Evolutionary conservation across 2,113 vertebrate genomes (phyloP), one percentile per base, ranked within the genome.

Genomic region (Sphyrna mokarran): DNA sequence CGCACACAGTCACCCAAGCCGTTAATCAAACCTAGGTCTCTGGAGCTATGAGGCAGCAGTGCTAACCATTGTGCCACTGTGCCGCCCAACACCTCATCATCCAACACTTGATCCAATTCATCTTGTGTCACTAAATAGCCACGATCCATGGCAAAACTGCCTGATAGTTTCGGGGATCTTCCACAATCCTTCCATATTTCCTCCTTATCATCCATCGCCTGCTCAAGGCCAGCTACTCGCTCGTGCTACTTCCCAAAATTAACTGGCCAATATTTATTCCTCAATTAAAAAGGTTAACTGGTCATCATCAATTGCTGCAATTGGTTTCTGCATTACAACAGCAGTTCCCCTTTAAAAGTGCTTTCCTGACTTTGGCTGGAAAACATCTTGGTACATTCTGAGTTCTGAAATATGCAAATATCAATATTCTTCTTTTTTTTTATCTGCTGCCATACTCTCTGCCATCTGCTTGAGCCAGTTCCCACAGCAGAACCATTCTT

Each of bases 391-490:
- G 80, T 16, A 37, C 37, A 40, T 83, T 14, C 78, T 83, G 78
- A 18, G 78, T 83, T 22, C 18, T 83, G 80, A 40, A 83, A 83
- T 37, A 16, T n/a, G 16, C 80, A 20, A 68, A 40, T 43, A 83
- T 83, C 54, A 58, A 89, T 54, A 43, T 43, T 89, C 29, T 9
- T 1, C 43, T 69, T 54, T 48, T 66, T 66, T 93, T 95, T 11
- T 54, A 72, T 95, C 37, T 76, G 43, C 69, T 54, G 68, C 68
- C 43, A 95, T 76, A 70, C 43, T 76, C 43, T 54, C 40, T 54
- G 94, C 94, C 69, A 95, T 72, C 68, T 95, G 94, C 43, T 72
- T 48, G 94, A 69, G 69, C n/a, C 68, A 95, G 94, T 95, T 95
- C 22, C 43, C 69, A 72, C 68, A 95, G 69, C 40, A 76, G 94